Evolutionary conservation across 2,113 vertebrate species (phyloP), one percentile per base, ranked within the genome.

Genomic region (Hylia prasina): DNA sequence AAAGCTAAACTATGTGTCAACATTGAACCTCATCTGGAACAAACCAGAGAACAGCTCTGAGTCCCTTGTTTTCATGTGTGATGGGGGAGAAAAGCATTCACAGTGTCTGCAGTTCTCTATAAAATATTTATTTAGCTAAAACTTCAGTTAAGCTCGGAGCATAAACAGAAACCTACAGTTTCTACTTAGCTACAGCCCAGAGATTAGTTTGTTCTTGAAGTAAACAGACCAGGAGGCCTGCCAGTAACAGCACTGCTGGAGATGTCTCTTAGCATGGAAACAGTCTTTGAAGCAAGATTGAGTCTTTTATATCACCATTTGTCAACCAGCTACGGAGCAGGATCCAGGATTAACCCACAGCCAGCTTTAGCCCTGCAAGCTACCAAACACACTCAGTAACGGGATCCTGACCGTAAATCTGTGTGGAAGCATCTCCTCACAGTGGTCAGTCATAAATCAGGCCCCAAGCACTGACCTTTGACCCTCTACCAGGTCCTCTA

Each of bases 141-240:
- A 66, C 56, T 54, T 56, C 28, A 56, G 86, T 69, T 64, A 57
- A 53, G n/a, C 66, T 92, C 8, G 1, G 58, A 14, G 57, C 56
- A 25, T 76, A 85, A 92, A 60, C 73, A 60, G 61, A 79, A 68
- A 22, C 51, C 87, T 84, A n/a, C 73, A 81, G 64, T 83, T 77
- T 51, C 72, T 90, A 27, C 68, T 83, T 78, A 71, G 68, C 60
- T 90, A 37, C 64, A 51, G 39, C 30, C 44, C 76, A 66, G 89
- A 95, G 80, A 89, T 91, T 58, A 93, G 88, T 66, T 89, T 81
- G 42, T 73, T 93, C 88, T 70, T 73, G 58, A 86, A 73, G 90
- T 65, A 87, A 88, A 79, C 45, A 88, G 82, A 31, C 61, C 24
- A 30, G 69, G 12, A 13, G 35, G 51, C 65, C 86, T 92, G 93